These are phyloP conservation scores for Ondatra zibethicus DNA, from an alignment of 2,113 vertebrate genomes.

Conservation along the genomic window DNA sequence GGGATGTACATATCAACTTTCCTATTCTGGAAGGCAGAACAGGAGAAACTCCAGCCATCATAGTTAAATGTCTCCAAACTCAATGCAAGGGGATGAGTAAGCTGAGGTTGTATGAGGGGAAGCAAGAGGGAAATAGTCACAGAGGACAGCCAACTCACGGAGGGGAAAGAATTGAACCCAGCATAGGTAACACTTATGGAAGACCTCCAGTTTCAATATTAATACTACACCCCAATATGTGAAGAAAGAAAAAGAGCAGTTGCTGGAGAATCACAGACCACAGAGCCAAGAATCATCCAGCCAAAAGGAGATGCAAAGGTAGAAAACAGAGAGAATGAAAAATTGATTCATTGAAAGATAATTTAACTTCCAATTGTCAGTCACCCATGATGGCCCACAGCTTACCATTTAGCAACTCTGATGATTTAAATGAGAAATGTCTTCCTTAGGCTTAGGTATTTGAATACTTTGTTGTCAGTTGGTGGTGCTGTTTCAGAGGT, in stretches of 20 bases:
- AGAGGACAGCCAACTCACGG: not conserved
- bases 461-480: not conserved
- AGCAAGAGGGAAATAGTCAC: not conserved
- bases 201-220: slow-evolving; percentile 47
- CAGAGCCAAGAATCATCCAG: not conserved
- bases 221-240: not conserved
- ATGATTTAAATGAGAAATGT: not conserved
- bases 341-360: not conserved
- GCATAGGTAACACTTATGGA: not conserved
- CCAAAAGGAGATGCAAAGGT: not conserved
- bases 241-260: slow-evolving; percentile 61
- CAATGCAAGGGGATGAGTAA: slow-evolving; percentile 11
- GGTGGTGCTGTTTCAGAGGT: too few species aligned
- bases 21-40: not conserved
- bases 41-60: not conserved
- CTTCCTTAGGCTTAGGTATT: not conserved
- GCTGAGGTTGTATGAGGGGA: not conserved
- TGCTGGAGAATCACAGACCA: slow-evolving; percentile 61
- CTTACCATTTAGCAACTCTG: not conserved
- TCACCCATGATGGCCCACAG: not conserved
- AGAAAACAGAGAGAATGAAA: slow-evolving; percentile 4
- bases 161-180: not conserved
- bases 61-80: not conserved
- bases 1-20: not conserved
- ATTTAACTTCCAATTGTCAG: not conserved